Percentiles rank a stretch among this genome's conserved stretches.
Conservation (phyloP, 2,797 vertebrate species). For the Sebastes minor region DNA sequence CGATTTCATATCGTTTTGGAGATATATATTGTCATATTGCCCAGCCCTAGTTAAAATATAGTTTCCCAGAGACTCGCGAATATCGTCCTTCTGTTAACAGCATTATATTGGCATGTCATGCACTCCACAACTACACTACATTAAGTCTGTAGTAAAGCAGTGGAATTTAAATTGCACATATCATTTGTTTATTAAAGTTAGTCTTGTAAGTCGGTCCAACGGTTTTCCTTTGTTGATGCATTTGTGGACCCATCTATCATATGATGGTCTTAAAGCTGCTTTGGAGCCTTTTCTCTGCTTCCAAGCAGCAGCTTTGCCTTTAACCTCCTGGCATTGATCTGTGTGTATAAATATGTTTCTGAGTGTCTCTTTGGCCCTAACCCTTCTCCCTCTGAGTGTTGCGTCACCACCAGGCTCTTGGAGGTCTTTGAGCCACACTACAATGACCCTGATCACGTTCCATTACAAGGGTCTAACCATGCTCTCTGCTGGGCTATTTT, state of each 20-base stretch:
- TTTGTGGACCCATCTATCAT: neutral
- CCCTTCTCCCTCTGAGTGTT: neutral
- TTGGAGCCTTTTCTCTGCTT: neutral
- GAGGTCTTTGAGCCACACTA: conserved; percentile 29
- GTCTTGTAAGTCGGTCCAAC: neutral
- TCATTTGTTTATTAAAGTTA: neutral
- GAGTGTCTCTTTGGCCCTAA: neutral
- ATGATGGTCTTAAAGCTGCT: neutral
- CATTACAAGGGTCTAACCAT: conserved; percentile 28
- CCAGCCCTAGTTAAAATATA: neutral
- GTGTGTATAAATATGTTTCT: neutral
- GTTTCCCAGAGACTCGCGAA: neutral
- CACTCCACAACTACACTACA: neutral
- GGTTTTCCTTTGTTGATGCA: neutral
- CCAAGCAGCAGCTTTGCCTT: neutral
- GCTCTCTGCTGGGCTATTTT: conserved; percentile 57
- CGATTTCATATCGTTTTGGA: too few species aligned
- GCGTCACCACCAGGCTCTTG: conserved; percentile 9
- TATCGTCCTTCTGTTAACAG: neutral
- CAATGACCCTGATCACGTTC: conserved; percentile 56
- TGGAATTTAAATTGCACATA: neutral
- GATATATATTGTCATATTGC: too few species aligned
- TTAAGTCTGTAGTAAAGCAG: neutral
- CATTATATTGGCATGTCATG: neutral
- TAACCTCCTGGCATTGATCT: neutral